These are phyloP conservation scores for Lissocephala sabroskyi DNA, from an alignment of 2,888 invertebrate species.

Conservation along the genomic window DNA sequence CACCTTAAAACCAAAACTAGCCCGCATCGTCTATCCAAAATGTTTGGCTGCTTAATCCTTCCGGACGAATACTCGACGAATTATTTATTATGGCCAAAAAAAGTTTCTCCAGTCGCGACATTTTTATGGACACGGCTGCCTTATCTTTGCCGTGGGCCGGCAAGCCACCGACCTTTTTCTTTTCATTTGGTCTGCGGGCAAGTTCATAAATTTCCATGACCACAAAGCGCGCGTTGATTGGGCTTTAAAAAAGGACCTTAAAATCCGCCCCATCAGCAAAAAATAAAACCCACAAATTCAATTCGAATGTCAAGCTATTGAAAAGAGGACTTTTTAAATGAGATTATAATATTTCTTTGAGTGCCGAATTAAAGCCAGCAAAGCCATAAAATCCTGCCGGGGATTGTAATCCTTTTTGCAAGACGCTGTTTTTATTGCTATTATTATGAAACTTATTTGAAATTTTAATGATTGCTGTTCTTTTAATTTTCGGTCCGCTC, in stretches of 20 bases:
- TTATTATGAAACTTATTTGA: conserved; percentile 7
- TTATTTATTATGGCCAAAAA: conserved; percentile 64
- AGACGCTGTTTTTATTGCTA: not conserved
- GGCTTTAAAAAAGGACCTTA: no score
- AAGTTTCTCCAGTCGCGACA: conserved; percentile 46
- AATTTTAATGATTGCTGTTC: not conserved
- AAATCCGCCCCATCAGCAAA: no score
- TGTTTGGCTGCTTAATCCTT: conserved; percentile 51
- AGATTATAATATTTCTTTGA: no score
- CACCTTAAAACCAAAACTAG: no score
- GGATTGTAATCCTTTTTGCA: conserved; percentile 25
- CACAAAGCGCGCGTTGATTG: no score
- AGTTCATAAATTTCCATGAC: conserved; percentile 24
- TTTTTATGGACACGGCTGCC: conserved; percentile 31
- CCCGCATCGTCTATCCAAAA: not conserved
- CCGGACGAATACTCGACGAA: conserved; percentile 62
- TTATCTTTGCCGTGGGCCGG: conserved; percentile 34
- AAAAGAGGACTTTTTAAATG: no score
- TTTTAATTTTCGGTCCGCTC: no score
- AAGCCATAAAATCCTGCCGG: not conserved
- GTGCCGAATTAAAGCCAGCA: conserved; percentile 12
- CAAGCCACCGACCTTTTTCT: no score
- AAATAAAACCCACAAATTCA: no score
- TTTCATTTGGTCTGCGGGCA: no score
- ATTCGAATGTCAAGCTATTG: no score